These are phyloP conservation scores for Nowickia ferox DNA, from an alignment of 2,888 invertebrate genomes.

Conservation along the genomic window DNA sequence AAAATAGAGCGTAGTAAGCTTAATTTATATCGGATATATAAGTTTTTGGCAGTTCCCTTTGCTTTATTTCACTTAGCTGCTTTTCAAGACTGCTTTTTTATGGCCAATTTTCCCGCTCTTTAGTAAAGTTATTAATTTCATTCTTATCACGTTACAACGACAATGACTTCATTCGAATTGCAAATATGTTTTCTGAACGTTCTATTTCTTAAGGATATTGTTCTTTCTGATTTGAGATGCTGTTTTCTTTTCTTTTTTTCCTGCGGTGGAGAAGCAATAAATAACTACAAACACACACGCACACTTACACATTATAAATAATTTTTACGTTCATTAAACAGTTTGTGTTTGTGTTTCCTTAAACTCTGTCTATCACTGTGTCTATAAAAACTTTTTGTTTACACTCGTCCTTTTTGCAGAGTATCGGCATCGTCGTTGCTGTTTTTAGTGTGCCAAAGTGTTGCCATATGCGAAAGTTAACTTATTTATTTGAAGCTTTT, in stretches of 20 bases:
- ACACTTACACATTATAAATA: slow-evolving; percentile 18
- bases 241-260: slow-evolving; percentile 45
- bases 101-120: background rate
- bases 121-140: slow-evolving; percentile 35
- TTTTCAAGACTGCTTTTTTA: background rate
- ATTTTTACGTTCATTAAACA: slow-evolving; percentile 63
- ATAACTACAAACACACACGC: background rate
- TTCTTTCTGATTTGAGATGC: slow-evolving; percentile 65
- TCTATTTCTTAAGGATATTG: slow-evolving; percentile 68
- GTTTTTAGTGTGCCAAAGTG: slow-evolving; percentile 25
- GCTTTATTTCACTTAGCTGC: background rate
- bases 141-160: slow-evolving; percentile 54
- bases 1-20: no score
- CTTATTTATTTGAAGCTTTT: no score
- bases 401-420: slow-evolving; percentile 23
- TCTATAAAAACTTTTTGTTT: slow-evolving; percentile 47
- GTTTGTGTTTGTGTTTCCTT: slow-evolving; percentile 61
- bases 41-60: no score
- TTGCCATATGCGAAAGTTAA: background rate
- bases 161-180: slow-evolving; percentile 34
- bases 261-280: slow-evolving; percentile 37
- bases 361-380: slow-evolving; percentile 62
- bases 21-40: no score
- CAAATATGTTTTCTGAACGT: slow-evolving; percentile 42
- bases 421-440: slow-evolving; percentile 7